These are phyloP conservation scores for Lophotriccus pileatus DNA, from an alignment of 2,797 vertebrate genomes.

Conservation along the genomic window DNA sequence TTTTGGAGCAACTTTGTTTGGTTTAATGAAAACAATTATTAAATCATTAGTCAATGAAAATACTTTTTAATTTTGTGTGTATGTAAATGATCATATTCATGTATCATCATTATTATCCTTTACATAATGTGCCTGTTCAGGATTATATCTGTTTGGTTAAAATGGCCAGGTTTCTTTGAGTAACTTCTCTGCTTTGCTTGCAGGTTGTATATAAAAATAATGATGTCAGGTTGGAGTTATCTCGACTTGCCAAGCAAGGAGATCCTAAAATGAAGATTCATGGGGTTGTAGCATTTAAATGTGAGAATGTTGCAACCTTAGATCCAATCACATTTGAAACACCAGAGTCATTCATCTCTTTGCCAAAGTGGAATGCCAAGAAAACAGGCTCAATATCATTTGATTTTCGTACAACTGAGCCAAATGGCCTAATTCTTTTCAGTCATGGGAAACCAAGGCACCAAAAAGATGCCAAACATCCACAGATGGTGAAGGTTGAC, in stretches of 20 bases:
- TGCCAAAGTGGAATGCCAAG: constrained; percentile 98
- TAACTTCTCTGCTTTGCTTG: constrained; percentile 52
- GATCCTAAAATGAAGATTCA: constrained; percentile 97
- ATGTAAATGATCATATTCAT: neutral
- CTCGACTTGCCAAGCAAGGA: constrained; percentile 90
- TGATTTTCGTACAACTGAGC: constrained; percentile 97
- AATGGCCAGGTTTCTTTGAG: neutral
- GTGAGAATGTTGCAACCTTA: constrained; percentile 95
- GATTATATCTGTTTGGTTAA: neutral
- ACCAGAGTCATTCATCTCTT: constrained; percentile 91
- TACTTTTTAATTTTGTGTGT: neutral
- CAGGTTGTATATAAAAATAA: constrained; percentile 99
- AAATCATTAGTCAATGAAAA: constrained; percentile 3
- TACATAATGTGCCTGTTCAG: neutral
- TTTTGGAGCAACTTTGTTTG: constrained; percentile 30
- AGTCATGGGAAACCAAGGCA: constrained; percentile 95
- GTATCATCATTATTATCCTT: neutral
- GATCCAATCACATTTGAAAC: constrained; percentile 99
- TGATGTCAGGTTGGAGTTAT: constrained; percentile 93
- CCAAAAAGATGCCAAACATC: constrained; percentile 91
- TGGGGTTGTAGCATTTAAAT: constrained; percentile 96
- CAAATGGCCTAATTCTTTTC: constrained; percentile 95
- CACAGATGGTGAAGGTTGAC: constrained; percentile 92
- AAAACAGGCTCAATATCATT: constrained; percentile 98
- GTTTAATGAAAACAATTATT: neutral